Percentiles rank a stretch among this genome's conserved stretches.
Conservation (phyloP, 2,797 vertebrate species). For the Myripristis murdjan region DNA sequence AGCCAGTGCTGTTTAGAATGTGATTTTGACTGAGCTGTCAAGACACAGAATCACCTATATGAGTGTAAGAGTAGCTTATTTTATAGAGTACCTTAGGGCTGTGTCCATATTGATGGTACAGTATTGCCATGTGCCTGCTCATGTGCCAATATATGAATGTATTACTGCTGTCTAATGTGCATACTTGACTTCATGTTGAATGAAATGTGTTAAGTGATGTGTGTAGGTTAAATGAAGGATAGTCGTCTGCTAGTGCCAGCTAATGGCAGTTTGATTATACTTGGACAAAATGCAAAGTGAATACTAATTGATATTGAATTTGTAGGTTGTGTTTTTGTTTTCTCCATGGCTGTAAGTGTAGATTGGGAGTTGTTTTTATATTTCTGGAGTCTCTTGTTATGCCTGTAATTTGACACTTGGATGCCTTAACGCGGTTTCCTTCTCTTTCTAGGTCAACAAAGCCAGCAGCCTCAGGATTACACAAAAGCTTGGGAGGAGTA, state of each 20-base stretch:
- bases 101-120: constrained; percentile 55
- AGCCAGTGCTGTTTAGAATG: constrained; percentile 83
- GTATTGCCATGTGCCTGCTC: constrained; percentile 16
- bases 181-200: constrained; percentile 10
- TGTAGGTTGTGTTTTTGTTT: constrained; percentile 1
- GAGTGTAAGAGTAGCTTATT: constrained; percentile 59
- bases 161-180: constrained; percentile 24
- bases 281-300: constrained; percentile 14
- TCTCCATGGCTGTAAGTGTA: constrained; percentile 36
- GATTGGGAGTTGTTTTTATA: constrained; percentile 31
- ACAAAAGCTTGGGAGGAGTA: constrained; percentile 91
- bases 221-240: constrained; percentile 43
- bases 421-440: constrained; percentile 28
- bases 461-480: constrained; percentile 89
- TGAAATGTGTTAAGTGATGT: constrained; percentile 17
- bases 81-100: constrained; percentile 37
- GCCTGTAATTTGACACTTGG: not conserved
- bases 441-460: constrained; percentile 87
- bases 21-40: constrained; percentile 70
- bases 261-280: not conserved
- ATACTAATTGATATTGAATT: constrained; percentile 10
- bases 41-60: constrained; percentile 58
- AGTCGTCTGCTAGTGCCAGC: not conserved
- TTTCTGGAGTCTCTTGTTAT: not conserved
- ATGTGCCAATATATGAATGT: constrained; percentile 53